Evolutionary conservation across 1,140 invertebrate genomes (phyloP).

Genomic region (Lysiphlebus fabarum): DNA sequence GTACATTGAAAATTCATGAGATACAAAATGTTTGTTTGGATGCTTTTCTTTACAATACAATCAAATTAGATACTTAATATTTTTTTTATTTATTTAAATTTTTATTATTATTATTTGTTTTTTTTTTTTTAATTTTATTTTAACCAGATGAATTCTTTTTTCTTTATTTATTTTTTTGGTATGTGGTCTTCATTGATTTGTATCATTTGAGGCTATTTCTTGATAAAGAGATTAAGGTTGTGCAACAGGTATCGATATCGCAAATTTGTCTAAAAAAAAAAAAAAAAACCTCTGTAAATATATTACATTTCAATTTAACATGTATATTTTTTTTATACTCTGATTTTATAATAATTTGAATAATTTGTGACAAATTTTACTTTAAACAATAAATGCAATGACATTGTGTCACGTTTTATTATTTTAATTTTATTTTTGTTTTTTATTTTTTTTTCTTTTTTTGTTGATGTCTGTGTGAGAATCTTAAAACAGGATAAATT

Average conservation of each 20-base stretch:
- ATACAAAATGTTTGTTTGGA: constrained; percentile 8
- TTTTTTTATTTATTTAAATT: too few species aligned
- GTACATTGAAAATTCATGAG: constrained; percentile 27
- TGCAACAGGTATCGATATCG: constrained; percentile 33
- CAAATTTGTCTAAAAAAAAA: constrained; percentile 20
- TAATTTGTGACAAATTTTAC: constrained; percentile 31
- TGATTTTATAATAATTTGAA: too few species aligned
- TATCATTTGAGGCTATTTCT: constrained; percentile 23
- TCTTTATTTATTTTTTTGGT: too few species aligned
- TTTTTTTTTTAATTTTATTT: not conserved
- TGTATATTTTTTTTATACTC: not conserved
- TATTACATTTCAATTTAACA: not conserved
- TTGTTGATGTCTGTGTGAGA: not conserved
- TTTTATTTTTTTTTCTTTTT: constrained; percentile 6
- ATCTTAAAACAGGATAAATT: constrained; percentile 30
- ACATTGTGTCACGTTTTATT: constrained; percentile 3
- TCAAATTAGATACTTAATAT: too few species aligned
- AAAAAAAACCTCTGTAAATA: constrained; percentile 10
- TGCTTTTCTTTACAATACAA: too few species aligned
- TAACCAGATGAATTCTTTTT: not conserved
- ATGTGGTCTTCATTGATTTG: constrained; percentile 11
- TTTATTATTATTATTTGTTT: too few species aligned
- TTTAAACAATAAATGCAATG: constrained; percentile 27
- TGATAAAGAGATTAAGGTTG: constrained; percentile 33
- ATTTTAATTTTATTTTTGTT: constrained; percentile 1